A percentile compares a stretch with the other conserved stretches of the same genome.
phyloP scores from a whole-genome alignment of 2,797 vertebrate species.

The Rhyacichthys aspro region DNA sequence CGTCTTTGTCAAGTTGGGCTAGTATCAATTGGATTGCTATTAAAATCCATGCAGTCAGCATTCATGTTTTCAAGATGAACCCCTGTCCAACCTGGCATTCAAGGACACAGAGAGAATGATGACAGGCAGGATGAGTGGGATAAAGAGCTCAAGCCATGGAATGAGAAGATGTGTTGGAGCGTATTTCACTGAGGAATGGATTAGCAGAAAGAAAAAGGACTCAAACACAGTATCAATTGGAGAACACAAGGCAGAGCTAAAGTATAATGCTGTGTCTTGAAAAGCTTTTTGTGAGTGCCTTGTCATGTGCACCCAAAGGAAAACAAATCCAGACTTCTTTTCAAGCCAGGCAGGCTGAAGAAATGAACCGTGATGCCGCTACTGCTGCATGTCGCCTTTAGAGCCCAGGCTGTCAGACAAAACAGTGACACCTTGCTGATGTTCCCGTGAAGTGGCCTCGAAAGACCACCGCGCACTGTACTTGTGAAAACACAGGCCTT shows the following conservation, averaged over 20 bases:
- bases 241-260: slow-evolving; percentile 2
- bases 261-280: slow-evolving; percentile 38
- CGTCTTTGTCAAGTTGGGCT: slow-evolving; percentile 40
- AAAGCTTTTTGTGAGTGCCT: slow-evolving; percentile 53
- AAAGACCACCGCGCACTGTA: slow-evolving; percentile 30
- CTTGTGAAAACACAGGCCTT: slow-evolving; percentile 10
- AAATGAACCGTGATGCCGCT: slow-evolving; percentile 52
- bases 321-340: slow-evolving; percentile 7
- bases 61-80: slow-evolving; percentile 44
- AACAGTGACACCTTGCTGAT: slow-evolving; percentile 34
- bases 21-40: slow-evolving; percentile 16
- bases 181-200: background rate
- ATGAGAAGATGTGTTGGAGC: slow-evolving; percentile 12
- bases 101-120: slow-evolving; percentile 47
- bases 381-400: slow-evolving; percentile 61
- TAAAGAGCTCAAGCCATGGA: slow-evolving; percentile 39
- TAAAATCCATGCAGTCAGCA: slow-evolving; percentile 54
- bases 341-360: slow-evolving; percentile 18
- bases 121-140: slow-evolving; percentile 33
- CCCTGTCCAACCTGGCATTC: slow-evolving; percentile 39
- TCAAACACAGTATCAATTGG: slow-evolving; percentile 20
- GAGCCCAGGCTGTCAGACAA: slow-evolving; percentile 40
- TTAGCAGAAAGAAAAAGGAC: slow-evolving; percentile 1
- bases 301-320: slow-evolving; percentile 34
- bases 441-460: slow-evolving; percentile 40